These are phyloP conservation scores for Anguilla marmorata DNA, from an alignment of 2,797 vertebrate species.

Conservation along the genomic window DNA sequence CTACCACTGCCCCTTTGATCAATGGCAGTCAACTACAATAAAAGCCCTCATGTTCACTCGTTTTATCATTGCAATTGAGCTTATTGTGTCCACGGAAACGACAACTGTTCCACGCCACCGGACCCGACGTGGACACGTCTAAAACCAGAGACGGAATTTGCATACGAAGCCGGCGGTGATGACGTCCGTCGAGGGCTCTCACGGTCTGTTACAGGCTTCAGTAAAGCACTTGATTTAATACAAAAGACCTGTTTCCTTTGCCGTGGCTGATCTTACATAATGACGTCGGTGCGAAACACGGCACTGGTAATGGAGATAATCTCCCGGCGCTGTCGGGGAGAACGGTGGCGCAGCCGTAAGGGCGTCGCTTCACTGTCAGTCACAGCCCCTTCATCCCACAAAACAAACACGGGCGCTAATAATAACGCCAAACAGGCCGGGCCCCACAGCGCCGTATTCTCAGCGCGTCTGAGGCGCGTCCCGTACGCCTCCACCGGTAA, in stretches of 20 bases:
- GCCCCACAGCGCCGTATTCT: not conserved
- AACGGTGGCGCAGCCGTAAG: not conserved
- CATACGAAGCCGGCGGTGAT: conserved; percentile 55
- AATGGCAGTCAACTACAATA: conserved; percentile 56
- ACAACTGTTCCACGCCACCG: conserved; percentile 36
- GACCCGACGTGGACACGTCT: not conserved
- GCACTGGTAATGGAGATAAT: not conserved
- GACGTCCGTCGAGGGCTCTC: not conserved
- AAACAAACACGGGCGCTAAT: not conserved
- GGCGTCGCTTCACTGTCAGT: not conserved
- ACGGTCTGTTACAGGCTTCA: not conserved
- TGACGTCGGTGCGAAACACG: not conserved
- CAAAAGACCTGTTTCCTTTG: not conserved
- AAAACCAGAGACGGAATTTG: conserved; percentile 49
- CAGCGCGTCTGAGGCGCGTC: not conserved
- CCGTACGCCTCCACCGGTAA: not conserved
- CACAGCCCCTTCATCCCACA: not conserved
- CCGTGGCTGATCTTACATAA: not conserved
- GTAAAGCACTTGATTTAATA: not conserved
- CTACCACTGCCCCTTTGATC: conserved; percentile 70
- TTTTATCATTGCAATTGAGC: conserved; percentile 53
- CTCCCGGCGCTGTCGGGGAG: not conserved
- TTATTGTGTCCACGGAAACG: conserved; percentile 74
- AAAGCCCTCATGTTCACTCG: conserved; percentile 66
- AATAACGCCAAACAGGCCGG: not conserved